These are phyloP conservation scores for Antechinus stuartii DNA, from an alignment of 2,113 vertebrate genomes.

Conservation along the genomic window DNA sequence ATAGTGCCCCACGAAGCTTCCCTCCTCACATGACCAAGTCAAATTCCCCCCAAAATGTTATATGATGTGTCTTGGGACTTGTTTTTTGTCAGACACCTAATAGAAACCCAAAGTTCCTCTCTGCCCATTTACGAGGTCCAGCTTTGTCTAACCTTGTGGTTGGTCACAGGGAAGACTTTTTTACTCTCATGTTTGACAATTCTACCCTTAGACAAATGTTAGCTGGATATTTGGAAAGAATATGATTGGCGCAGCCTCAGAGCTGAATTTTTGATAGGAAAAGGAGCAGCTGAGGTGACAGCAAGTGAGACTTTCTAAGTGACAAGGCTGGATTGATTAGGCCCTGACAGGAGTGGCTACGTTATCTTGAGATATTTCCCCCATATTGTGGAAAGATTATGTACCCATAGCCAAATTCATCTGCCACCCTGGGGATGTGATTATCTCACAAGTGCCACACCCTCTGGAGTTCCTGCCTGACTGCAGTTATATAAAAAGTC, in stretches of 20 bases:
- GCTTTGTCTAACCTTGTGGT: background rate
- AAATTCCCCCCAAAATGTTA: background rate
- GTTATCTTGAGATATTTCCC: constrained; percentile 73
- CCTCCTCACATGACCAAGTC: background rate
- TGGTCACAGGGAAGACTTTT: background rate
- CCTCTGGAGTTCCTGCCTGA: constrained; percentile 63
- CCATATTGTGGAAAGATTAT: constrained; percentile 53
- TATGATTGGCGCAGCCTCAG: background rate
- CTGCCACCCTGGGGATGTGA: constrained; percentile 40
- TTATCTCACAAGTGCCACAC: constrained; percentile 70
- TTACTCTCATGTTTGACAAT: background rate
- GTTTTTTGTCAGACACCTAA: background rate
- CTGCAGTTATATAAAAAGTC: constrained; percentile 68
- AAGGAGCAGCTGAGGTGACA: constrained; percentile 58
- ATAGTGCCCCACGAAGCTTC: background rate
- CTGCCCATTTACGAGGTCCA: background rate
- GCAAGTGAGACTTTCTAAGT: accelerated
- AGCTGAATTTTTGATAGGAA: constrained; percentile 19
- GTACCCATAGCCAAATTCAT: constrained; percentile 51
- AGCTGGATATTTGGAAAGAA: background rate
- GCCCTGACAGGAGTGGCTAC: constrained; percentile 70
- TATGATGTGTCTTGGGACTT: background rate
- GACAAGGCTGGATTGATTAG: constrained; percentile 5
- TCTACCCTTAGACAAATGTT: background rate
- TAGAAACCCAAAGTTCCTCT: background rate